Conservation (phyloP, 2,113 vertebrate species). For the Oreochromis niloticus region DNA sequence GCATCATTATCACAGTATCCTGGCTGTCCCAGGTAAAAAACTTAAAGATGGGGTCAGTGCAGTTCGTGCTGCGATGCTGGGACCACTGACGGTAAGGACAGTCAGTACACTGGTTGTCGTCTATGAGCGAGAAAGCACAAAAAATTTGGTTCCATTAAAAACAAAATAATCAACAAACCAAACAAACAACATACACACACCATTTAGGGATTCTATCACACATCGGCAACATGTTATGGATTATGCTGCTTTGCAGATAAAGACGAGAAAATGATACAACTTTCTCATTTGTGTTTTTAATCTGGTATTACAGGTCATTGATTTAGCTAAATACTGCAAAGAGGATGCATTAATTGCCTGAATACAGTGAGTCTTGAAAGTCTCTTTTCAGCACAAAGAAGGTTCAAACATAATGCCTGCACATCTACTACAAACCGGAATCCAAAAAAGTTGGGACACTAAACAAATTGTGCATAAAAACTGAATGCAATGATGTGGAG, state of each 20-base stretch:
- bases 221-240: not conserved
- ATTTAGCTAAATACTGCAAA: not conserved
- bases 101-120: constrained; percentile 65
- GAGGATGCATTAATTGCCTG: not conserved
- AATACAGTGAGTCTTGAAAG: not conserved
- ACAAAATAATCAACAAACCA: not conserved
- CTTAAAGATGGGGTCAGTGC: constrained; percentile 60
- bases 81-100: constrained; percentile 80
- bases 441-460: no score
- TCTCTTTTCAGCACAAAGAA: not conserved
- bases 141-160: not conserved
- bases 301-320: not conserved
- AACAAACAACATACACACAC: not conserved
- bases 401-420: not conserved
- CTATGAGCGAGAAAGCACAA: constrained; percentile 48
- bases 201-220: not conserved
- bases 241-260: not conserved
- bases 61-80: constrained; percentile 46
- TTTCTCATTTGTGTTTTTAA: not conserved
- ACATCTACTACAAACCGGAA: not conserved
- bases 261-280: not conserved
- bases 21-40: constrained; percentile 71
- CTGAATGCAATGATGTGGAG: no score
- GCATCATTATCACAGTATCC: not conserved
- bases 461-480: no score